Conservation (phyloP, 2,888 invertebrate genomes). For the Himalopsyche anomala region DNA sequence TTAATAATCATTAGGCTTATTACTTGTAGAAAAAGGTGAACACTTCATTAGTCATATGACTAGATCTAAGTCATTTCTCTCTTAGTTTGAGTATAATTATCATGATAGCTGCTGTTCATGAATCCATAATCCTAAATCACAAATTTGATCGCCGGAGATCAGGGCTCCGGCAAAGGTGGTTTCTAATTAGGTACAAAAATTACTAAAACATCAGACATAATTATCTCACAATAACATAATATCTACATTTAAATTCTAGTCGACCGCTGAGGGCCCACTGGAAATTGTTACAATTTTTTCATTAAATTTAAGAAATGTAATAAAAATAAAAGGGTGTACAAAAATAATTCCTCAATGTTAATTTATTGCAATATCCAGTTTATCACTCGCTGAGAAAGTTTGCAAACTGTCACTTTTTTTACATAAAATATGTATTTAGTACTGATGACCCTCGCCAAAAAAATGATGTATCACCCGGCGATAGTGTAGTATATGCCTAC, state of each 20-base stretch:
- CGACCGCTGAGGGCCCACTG: too few species aligned
- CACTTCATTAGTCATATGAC: slow-evolving; percentile 24
- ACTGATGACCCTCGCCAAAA: not conserved
- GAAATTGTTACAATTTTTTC: too few species aligned
- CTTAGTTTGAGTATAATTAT: slow-evolving; percentile 9
- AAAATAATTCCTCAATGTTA: not conserved
- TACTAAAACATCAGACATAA: too few species aligned
- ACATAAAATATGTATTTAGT: not conserved
- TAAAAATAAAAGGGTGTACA: too few species aligned
- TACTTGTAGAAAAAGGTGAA: not conserved
- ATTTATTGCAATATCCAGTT: slow-evolving; percentile 10
- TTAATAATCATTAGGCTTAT: too few species aligned
- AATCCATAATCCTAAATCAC: slow-evolving; percentile 38
- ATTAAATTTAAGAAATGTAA: too few species aligned
- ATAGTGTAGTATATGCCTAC: not conserved
- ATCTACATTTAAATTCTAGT: too few species aligned
- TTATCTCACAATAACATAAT: too few species aligned
- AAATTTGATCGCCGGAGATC: not conserved
- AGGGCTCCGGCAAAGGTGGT: slow-evolving; percentile 8
- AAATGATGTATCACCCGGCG: not conserved
- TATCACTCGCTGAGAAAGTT: not conserved
- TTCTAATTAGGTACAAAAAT: not conserved
- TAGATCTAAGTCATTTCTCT: slow-evolving; percentile 35
- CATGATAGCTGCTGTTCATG: slow-evolving; percentile 18
- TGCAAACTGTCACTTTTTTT: not conserved